A percentile compares a stretch with the other conserved stretches of the same genome.
Evolutionary conservation across 1,140 invertebrate genomes (phyloP).

Genomic region (Metopolophium dirhodum): DNA sequence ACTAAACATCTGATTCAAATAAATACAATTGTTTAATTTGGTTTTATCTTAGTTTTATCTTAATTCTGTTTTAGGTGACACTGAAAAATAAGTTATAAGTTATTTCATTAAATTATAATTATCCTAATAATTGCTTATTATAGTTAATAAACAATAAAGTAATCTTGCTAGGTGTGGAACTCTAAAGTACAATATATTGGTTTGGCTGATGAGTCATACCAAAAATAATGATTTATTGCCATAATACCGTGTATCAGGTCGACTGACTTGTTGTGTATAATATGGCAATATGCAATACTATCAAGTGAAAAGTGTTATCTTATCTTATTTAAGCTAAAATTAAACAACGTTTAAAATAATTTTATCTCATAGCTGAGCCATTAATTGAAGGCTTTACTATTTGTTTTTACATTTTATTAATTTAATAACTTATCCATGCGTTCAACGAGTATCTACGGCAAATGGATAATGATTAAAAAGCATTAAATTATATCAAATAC

Average conservation of each 20-base stretch:
- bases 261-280: not conserved
- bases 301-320: not conserved
- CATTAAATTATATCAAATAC: not conserved
- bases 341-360: not conserved
- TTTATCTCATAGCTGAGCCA: not conserved
- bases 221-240: not conserved
- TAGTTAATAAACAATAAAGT: not conserved
- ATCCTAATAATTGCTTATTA: not conserved
- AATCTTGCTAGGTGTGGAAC: not conserved
- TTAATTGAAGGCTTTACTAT: not conserved
- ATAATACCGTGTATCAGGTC: no score
- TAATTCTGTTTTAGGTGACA: not conserved
- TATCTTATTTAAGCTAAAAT: conserved; percentile 16
- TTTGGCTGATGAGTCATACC: not conserved
- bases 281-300: not conserved
- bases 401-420: not conserved
- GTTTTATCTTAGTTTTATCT: not conserved
- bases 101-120: not conserved
- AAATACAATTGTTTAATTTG: not conserved
- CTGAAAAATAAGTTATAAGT: not conserved
- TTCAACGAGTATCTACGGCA: not conserved
- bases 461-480: not conserved
- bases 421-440: not conserved
- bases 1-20: not conserved
- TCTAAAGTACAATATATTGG: not conserved